Conservation (phyloP, 2,113 vertebrate species). For the Cephalopterus ornatus region DNA sequence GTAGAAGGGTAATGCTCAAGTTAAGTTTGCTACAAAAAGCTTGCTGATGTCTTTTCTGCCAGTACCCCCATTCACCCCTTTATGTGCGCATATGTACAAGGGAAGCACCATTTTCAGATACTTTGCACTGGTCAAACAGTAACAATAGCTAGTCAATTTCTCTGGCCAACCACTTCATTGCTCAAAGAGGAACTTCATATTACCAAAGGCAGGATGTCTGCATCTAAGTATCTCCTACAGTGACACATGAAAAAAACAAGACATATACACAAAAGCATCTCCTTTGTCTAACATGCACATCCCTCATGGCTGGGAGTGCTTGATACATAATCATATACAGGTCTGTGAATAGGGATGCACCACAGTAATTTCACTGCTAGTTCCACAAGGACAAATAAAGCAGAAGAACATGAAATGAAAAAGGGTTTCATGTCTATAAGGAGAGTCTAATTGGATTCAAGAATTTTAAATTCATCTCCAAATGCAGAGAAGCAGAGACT, state of each 20-base stretch:
- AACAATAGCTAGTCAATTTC: background rate
- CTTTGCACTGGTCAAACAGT: background rate
- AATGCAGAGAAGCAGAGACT: background rate
- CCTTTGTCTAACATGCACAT: background rate
- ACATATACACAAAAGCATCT: background rate
- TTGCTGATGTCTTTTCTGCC: background rate
- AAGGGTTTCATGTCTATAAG: background rate
- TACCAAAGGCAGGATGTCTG: background rate
- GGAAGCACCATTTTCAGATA: background rate
- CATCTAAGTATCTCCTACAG: background rate
- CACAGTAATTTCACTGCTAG: slow-evolving; percentile 1
- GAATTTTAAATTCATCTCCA: slow-evolving; percentile 23
- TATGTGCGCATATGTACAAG: background rate
- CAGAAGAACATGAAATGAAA: background rate
- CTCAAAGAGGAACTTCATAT: background rate
- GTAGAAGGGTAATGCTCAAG: background rate
- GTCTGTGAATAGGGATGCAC: background rate
- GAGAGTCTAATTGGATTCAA: slow-evolving; percentile 31
- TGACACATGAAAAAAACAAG: background rate
- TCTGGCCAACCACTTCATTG: background rate
- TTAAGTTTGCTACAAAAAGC: background rate
- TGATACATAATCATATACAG: background rate
- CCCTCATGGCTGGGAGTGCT: background rate
- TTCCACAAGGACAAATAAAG: background rate
- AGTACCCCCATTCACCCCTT: background rate